A percentile compares a stretch with the other conserved stretches of the same genome.
Evolutionary conservation across 2,113 vertebrate species (phyloP).

Genomic region (Solea solea): DNA sequence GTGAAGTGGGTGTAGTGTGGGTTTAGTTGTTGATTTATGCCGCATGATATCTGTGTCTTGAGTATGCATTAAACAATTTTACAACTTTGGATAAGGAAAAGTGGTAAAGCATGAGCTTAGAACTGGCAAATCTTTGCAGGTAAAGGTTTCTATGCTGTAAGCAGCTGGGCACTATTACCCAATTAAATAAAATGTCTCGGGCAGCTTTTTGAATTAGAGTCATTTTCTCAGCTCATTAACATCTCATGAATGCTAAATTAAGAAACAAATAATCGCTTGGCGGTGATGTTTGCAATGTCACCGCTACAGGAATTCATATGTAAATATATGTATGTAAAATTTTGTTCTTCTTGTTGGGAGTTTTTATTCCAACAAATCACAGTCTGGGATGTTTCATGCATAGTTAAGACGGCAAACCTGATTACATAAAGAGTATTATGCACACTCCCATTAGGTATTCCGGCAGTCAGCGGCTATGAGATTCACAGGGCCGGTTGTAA

Average conservation of each 20-base stretch:
- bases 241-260: slow-evolving; percentile 73
- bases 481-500: slow-evolving; percentile 5
- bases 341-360: slow-evolving; percentile 8
- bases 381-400: slow-evolving; percentile 13
- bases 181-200: slow-evolving; percentile 59
- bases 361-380: slow-evolving; percentile 4
- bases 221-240: slow-evolving; percentile 69
- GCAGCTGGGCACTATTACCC: slow-evolving; percentile 58
- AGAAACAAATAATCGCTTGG: slow-evolving; percentile 55
- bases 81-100: neutral
- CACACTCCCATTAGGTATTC: neutral
- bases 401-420: slow-evolving; percentile 16
- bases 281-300: slow-evolving; percentile 57
- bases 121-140: neutral
- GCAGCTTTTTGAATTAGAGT: slow-evolving; percentile 58
- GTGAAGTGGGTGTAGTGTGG: neutral
- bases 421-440: slow-evolving; percentile 13
- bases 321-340: neutral
- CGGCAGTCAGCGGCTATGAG: slow-evolving; percentile 4
- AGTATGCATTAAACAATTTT: neutral
- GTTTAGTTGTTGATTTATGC: too few relatives aligned
- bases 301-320: slow-evolving; percentile 35
- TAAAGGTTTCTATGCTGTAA: slow-evolving; percentile 27
- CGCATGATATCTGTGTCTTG: neutral
- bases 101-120: neutral